Evolutionary conservation across 2,888 invertebrate genomes (phyloP).

Genomic region (Autographa gamma): DNA sequence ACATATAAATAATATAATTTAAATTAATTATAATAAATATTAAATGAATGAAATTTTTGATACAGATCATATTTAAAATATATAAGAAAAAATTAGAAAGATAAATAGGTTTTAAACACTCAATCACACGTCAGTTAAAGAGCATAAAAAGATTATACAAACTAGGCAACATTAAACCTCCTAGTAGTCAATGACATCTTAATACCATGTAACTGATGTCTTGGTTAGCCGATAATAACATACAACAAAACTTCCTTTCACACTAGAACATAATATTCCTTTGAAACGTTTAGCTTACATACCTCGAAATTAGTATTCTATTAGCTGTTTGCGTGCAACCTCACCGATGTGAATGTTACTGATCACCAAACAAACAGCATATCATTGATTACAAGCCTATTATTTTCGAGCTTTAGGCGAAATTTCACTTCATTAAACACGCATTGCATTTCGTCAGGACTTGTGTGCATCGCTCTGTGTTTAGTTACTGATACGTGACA

Average conservation of each 20-base stretch:
- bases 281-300: background rate
- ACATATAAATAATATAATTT: too few species aligned
- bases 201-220: background rate
- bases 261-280: background rate
- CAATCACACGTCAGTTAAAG: too few species aligned
- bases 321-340: conserved; percentile 18
- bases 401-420: conserved; percentile 29
- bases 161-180: too few species aligned
- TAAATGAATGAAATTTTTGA: too few species aligned
- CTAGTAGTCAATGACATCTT: background rate
- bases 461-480: background rate
- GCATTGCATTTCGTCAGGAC: background rate
- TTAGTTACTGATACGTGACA: conserved; percentile 4
- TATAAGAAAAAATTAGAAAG: too few species aligned
- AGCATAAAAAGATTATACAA: too few species aligned
- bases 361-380: conserved; percentile 33
- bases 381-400: conserved; percentile 26
- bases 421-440: conserved; percentile 19
- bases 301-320: conserved; percentile 25
- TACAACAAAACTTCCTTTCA: background rate
- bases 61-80: too few species aligned
- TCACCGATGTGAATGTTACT: conserved; percentile 28
- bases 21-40: too few species aligned
- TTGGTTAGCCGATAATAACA: background rate
- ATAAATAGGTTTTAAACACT: too few species aligned